Conservation (phyloP, 2,797 vertebrate species). For the Rhinatrema bivittatum region DNA sequence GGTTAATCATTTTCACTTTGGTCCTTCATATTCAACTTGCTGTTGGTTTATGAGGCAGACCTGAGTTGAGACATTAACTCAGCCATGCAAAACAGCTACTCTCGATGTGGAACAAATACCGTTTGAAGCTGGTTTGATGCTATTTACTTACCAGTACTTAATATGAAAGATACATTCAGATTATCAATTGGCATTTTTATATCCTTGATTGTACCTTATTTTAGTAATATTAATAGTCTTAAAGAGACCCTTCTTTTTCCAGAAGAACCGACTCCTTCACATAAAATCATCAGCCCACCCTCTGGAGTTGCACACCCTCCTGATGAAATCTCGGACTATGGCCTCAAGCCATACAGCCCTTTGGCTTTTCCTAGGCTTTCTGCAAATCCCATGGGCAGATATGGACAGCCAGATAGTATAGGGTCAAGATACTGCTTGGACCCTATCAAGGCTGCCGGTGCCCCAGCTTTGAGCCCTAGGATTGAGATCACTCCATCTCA, state of each 20-base stretch:
- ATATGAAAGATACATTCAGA: too few species aligned
- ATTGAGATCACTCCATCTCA: constrained; percentile 96
- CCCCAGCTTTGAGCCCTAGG: constrained; percentile 83
- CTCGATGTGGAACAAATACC: too few species aligned
- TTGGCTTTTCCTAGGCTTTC: constrained; percentile 58
- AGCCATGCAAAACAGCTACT: too few species aligned
- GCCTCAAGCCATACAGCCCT: constrained; percentile 76
- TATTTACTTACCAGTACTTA: too few species aligned
- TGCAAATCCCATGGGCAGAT: constrained; percentile 68
- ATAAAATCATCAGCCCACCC: constrained; percentile 77
- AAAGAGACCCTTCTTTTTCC: constrained; percentile 75
- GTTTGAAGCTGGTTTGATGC: too few species aligned
- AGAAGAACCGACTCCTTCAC: constrained; percentile 85
- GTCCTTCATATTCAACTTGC: too few species aligned
- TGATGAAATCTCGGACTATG: constrained; percentile 73
- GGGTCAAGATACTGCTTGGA: constrained; percentile 77
- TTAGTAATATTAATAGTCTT: constrained; percentile 58
- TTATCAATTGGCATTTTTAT: constrained; percentile 37
- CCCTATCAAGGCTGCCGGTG: constrained; percentile 57
- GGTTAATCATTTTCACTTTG: too few species aligned
- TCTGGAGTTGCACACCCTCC: constrained; percentile 74
- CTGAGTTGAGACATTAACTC: too few species aligned
- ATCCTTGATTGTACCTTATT: constrained; percentile 42
- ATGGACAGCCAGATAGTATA: constrained; percentile 72
- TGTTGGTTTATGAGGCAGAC: too few species aligned